These are phyloP conservation scores for Caradrina kadenii DNA, from an alignment of 2,888 invertebrate species.

Conservation along the genomic window DNA sequence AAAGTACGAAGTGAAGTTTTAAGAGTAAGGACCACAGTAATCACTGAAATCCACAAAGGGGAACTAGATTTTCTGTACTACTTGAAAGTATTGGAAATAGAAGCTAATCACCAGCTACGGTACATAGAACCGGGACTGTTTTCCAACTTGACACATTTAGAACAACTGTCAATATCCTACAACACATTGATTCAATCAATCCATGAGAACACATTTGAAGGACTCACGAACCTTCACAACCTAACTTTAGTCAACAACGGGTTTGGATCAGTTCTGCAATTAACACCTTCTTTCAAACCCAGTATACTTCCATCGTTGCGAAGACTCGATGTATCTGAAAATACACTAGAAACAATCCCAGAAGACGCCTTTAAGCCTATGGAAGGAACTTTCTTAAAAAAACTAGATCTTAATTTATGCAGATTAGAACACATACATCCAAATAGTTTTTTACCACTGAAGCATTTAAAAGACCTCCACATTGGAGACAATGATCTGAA, in stretches of 20 bases:
- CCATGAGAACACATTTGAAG: slow-evolving; percentile 85
- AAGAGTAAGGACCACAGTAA: slow-evolving; percentile 87
- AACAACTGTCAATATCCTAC: slow-evolving; percentile 89
- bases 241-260: slow-evolving; percentile 90
- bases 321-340: slow-evolving; percentile 89
- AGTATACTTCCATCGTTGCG: slow-evolving; percentile 83
- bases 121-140: slow-evolving; percentile 88
- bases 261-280: slow-evolving; percentile 82
- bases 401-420: slow-evolving; percentile 88
- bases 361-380: slow-evolving; percentile 85
- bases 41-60: slow-evolving; percentile 80
- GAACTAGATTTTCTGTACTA: slow-evolving; percentile 81
- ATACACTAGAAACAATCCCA: slow-evolving; percentile 84
- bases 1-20: slow-evolving; percentile 79
- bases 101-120: slow-evolving; percentile 88
- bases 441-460: slow-evolving; percentile 85
- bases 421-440: slow-evolving; percentile 89
- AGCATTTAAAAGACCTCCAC: slow-evolving; percentile 82
- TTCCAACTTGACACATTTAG: slow-evolving; percentile 83
- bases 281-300: slow-evolving; percentile 84
- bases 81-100: slow-evolving; percentile 86
- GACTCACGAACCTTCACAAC: slow-evolving; percentile 85
- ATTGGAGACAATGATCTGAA: slow-evolving; percentile 90
- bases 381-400: slow-evolving; percentile 81
- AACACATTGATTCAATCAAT: slow-evolving; percentile 86